A percentile compares a stretch with the other conserved stretches of the same genome.
These are phyloP conservation scores for Thalassarche chlororhynchos DNA, from an alignment of 2,113 vertebrate genomes.

Conservation along the genomic window DNA sequence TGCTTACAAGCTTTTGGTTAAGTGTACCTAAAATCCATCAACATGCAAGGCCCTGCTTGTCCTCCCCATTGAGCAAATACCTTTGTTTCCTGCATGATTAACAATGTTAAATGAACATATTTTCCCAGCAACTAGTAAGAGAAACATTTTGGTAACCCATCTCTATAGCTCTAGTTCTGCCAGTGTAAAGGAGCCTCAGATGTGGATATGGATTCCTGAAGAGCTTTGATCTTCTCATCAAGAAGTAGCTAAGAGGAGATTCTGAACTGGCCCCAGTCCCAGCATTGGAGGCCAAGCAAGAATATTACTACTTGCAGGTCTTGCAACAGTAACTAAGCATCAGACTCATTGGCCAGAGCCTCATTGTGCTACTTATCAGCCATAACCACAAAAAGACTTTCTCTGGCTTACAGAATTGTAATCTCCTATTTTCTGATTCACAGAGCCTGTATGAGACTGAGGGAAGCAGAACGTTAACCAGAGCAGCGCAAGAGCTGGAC, in stretches of 20 bases:
- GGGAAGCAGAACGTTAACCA: background rate
- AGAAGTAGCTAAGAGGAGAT: background rate
- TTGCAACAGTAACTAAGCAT: background rate
- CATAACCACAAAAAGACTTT: background rate
- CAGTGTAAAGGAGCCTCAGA: background rate
- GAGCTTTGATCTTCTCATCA: background rate
- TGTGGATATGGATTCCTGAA: background rate
- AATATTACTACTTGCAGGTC: background rate
- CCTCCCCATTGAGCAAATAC: background rate
- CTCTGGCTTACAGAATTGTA: background rate
- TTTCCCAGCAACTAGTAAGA: background rate
- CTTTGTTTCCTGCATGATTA: background rate
- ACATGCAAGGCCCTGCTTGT: background rate
- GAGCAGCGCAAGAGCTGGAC: background rate
- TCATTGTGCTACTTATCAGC: background rate
- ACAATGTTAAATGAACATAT: background rate
- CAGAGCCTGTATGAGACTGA: background rate
- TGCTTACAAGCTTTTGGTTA: background rate
- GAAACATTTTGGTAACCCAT: background rate
- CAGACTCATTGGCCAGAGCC: background rate
- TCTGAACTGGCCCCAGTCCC: background rate
- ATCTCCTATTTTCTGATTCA: background rate
- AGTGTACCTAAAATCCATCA: background rate
- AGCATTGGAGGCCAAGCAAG: background rate
- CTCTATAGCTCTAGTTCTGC: background rate